Conservation (phyloP, 2,797 vertebrate genomes). For the Pipistrellus nathusii region DNA sequence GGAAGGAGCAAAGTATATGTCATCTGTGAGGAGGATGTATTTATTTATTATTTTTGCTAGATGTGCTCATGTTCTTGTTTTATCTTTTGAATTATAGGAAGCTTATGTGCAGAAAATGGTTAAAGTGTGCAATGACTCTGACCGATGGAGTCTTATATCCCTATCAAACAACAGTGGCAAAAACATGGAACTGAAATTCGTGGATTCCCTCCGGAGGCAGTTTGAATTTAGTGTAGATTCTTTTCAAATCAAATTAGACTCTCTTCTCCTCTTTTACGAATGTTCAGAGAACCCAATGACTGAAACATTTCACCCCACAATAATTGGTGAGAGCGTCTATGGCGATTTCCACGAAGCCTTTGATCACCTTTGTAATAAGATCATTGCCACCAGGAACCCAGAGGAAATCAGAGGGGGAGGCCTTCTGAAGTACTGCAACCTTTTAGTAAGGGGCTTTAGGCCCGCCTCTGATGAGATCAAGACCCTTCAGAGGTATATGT, state of each 20-base stretch:
- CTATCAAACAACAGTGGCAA: conserved; percentile 99
- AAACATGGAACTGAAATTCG: conserved; percentile 99
- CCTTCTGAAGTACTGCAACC: conserved; percentile 99
- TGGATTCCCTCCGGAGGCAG: conserved; percentile 98
- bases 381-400: conserved; percentile 97
- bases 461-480: conserved; percentile 98
- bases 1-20: conserved; percentile 25
- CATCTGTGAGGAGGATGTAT: conserved; percentile 1
- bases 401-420: conserved; percentile 99
- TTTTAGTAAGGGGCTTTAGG: conserved; percentile 96
- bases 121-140: conserved; percentile 99
- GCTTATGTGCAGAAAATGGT: conserved; percentile 99
- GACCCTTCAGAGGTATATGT: conserved; percentile 99
- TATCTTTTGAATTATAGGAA: conserved; percentile 91
- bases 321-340: conserved; percentile 98
- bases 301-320: conserved; percentile 97
- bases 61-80: conserved; percentile 82
- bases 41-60: conserved; percentile 27
- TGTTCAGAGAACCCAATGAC: conserved; percentile 99
- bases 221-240: conserved; percentile 99
- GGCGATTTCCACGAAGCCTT: conserved; percentile 96
- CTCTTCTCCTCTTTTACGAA: conserved; percentile 98
- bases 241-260: conserved; percentile 99
- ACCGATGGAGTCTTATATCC: conserved; percentile 99
- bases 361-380: conserved; percentile 97